Conservation (phyloP, 2,888 invertebrate genomes). For the Drosophila phalerata region DNA sequence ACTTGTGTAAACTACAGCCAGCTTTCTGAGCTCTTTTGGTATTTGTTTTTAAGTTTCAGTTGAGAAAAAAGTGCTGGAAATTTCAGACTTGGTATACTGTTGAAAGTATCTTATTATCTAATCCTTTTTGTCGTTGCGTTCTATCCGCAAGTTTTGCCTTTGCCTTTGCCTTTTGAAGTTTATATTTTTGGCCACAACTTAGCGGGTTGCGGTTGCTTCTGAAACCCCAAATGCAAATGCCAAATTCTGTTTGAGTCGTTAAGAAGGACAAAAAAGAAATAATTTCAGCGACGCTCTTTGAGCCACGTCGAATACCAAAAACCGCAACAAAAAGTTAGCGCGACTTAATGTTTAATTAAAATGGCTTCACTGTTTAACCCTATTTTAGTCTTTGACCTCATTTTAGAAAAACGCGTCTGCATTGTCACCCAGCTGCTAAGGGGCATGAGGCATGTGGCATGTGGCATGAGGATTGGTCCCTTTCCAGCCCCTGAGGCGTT, state of each 20-base stretch:
- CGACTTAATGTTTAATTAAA: constrained; percentile 73
- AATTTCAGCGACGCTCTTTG: constrained; percentile 30
- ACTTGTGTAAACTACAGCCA: background rate
- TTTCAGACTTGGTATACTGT: constrained; percentile 15
- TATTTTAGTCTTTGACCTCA: constrained; percentile 62
- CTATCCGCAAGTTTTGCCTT: constrained; percentile 24
- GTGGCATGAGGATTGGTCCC: background rate
- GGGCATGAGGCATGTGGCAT: background rate
- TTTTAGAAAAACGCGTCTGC: constrained; percentile 41
- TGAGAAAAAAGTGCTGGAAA: background rate
- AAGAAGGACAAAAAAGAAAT: constrained; percentile 3
- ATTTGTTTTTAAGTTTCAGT: background rate
- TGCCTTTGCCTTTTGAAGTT: constrained; percentile 48
- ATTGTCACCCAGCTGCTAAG: constrained; percentile 51
- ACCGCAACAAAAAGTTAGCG: constrained; percentile 43
- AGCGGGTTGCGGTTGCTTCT: constrained; percentile 43
- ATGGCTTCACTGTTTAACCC: constrained; percentile 57
- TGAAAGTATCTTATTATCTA: constrained; percentile 44
- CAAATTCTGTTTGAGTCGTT: constrained; percentile 28
- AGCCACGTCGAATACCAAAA: constrained; percentile 33
- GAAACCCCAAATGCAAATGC: constrained; percentile 36
- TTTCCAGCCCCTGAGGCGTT: constrained; percentile 8
- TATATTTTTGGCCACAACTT: constrained; percentile 58
- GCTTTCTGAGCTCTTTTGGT: background rate
- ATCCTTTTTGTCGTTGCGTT: constrained; percentile 18